Base-by-base conservation (phyloP, 2,797 vertebrate genomes). In the Kryptolebias ocellatus region DNA sequence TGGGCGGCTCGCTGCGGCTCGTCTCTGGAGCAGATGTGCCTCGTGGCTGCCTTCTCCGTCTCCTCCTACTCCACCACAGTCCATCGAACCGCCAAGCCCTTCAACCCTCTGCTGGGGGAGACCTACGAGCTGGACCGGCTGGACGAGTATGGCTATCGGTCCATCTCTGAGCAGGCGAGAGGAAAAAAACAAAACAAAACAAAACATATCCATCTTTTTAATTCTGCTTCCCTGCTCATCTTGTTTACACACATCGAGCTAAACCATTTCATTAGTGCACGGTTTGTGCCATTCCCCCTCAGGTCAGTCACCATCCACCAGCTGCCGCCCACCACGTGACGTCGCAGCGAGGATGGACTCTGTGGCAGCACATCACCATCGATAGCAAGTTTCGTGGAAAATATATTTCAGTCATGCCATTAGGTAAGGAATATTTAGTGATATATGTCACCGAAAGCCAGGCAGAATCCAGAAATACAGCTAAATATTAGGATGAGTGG, bases 361-460 rank as follows among this genome's bases (percentile, higher is more conserved):
- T 99, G 78, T 96, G 97, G 96, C 97, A 99, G 90, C 94, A 98
- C 64, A 99, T 99, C 90, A 96, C 96, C 24, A 96, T 98, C 5
- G 95, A 97, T 76, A 99, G 97, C 95, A 99, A 98, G 90, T 98
- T 99, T 88, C 93, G 97, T 77, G 97, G 97, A 68, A 99, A 99
- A 92, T 98, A 99, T 84, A 95, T 99, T 83, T 98, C 97, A 62
- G 96, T 99, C 77, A 92, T 98, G 95, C 97, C 97, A 0, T 90
- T 96, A 68, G 97, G 97, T 99, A 89, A 92, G 83, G 62, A 53
- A 45, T 39, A 60, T 1, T 68, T 10, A 39, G 10, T 39, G 31
- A 31, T 31, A 7, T 31, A 31, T 31, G 7, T 31, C 31, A 31
- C 31, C 34, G 31, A 0, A 57, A 16, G 4, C 6, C 29, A 47